These are phyloP conservation scores for Opisthograptis luteolata DNA, from an alignment of 2,888 invertebrate genomes.

Conservation along the genomic window DNA sequence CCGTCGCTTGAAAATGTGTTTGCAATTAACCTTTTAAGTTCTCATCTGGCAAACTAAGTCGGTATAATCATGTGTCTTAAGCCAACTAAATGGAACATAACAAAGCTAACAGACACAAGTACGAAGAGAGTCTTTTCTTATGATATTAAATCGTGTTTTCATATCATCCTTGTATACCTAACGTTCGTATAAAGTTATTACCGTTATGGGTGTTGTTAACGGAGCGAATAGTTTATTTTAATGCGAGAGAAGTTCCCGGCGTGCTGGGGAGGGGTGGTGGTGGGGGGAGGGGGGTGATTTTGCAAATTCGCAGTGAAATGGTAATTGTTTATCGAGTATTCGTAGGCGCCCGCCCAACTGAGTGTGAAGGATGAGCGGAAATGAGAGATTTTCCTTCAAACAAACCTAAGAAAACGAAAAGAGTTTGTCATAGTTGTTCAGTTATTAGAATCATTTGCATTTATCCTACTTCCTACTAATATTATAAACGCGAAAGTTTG, in stretches of 20 bases:
- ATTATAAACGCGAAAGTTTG: too few species aligned
- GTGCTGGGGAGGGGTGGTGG: background rate
- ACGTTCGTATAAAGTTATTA: constrained; percentile 6
- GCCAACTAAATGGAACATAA: too few species aligned
- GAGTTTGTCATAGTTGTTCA: too few species aligned
- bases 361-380: background rate
- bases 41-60: too few species aligned
- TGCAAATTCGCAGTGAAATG: constrained; percentile 42
- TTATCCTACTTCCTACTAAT: too few species aligned
- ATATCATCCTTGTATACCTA: background rate
- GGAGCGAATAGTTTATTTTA: constrained; percentile 16
- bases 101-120: too few species aligned
- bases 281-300: constrained; percentile 1
- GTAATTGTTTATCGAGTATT: constrained; percentile 45
- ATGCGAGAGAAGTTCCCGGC: constrained; percentile 31
- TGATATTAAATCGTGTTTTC: background rate
- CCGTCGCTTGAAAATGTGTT: too few species aligned
- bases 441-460: too few species aligned
- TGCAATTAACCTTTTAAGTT: too few species aligned
- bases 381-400: background rate
- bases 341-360: constrained; percentile 3
- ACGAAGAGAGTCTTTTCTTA: background rate
- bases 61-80: too few species aligned
- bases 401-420: too few species aligned
- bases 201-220: constrained; percentile 15